Base-by-base conservation (phyloP, 2,797 vertebrate species). In the Synaphobranchus kaupii region DNA sequence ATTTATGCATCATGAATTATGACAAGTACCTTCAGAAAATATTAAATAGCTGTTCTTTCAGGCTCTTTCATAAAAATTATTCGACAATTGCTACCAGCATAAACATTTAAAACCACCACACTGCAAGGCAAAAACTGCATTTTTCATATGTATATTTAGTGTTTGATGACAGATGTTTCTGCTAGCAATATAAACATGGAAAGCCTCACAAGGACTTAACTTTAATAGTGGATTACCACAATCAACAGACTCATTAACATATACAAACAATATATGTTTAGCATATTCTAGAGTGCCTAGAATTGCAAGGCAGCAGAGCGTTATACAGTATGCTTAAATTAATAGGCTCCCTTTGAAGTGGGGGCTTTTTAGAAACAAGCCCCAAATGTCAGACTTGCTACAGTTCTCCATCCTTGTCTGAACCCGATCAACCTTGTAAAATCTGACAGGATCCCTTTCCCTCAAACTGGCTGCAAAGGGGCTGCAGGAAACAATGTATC, bases 401-500 rank as follows among this genome's bases (percentile, higher is more conserved):
- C 83, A 28, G 78, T 85, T 78, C 85, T 48, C 68, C 86, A 82
- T 13, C 80, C 84, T 84, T 91, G 87, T 86, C 9, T 39, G 83
- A 89, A 85, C 86, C 90, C 84, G 78, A 1, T 83, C 85, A 34
- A 87, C 84, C 63, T 86, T 83, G 31, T 78, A 54, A 85, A 58
- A 87, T 87, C 83, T 90, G 68, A 89, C 84, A 90, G 63, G 31
- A 83, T 76, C 71, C 56, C 63, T 63, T 83, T 84, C 80, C 82
- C 56, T 60, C 48, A 63, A 63, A 66, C 48, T 80, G 73, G 73
- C 39, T 39, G 39, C 88, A 78, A 87, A 87, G 58, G 34, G 88
- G 89, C 92, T 88, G 88, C 88, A 90, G 90, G 92, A 88, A 22
- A 85, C 25, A 88, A 84, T 87, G 91, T 92, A 87, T 92, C 91